Evolutionary conservation across 2,888 invertebrate species (phyloP).

Genomic region (Crepidodera aurea): DNA sequence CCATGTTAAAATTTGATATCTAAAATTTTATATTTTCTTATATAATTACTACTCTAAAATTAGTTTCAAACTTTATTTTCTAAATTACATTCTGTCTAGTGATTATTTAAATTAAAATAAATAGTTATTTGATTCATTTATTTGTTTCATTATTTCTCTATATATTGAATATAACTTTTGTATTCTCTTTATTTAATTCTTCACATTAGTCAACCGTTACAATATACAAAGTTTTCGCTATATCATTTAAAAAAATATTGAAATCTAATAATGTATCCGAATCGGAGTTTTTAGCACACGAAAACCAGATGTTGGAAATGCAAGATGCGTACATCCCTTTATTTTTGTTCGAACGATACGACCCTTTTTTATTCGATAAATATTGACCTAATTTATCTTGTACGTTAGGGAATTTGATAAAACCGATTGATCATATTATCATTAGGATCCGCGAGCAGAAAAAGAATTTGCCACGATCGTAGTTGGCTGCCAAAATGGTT

Average conservation of each 20-base stretch:
- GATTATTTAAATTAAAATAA: too few relatives aligned
- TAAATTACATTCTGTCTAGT: too few relatives aligned
- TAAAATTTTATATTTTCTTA: too few relatives aligned
- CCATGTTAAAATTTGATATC: too few relatives aligned
- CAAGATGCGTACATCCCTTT: conserved; percentile 8
- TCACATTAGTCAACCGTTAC: too few relatives aligned
- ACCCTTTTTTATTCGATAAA: conserved; percentile 25
- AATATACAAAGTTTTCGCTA: too few relatives aligned
- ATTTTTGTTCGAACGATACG: conserved; percentile 9
- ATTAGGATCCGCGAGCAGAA: conserved; percentile 25
- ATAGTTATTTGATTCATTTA: too few relatives aligned
- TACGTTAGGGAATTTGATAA: conserved; percentile 28
- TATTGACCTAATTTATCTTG: conserved; percentile 28
- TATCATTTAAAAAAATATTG: not conserved
- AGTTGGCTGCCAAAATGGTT: conserved; percentile 17
- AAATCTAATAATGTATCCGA: conserved; percentile 7
- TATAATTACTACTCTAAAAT: too few relatives aligned
- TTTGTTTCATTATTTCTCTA: too few relatives aligned
- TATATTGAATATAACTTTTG: too few relatives aligned
- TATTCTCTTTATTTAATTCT: too few relatives aligned
- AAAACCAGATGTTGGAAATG: conserved; percentile 10
- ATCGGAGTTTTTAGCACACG: not conserved
- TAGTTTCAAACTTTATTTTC: too few relatives aligned
- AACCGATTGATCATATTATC: conserved; percentile 30
- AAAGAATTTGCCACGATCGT: conserved; percentile 20